These are phyloP conservation scores for Abramis brama DNA, from an alignment of 2,113 vertebrate genomes.

Conservation along the genomic window DNA sequence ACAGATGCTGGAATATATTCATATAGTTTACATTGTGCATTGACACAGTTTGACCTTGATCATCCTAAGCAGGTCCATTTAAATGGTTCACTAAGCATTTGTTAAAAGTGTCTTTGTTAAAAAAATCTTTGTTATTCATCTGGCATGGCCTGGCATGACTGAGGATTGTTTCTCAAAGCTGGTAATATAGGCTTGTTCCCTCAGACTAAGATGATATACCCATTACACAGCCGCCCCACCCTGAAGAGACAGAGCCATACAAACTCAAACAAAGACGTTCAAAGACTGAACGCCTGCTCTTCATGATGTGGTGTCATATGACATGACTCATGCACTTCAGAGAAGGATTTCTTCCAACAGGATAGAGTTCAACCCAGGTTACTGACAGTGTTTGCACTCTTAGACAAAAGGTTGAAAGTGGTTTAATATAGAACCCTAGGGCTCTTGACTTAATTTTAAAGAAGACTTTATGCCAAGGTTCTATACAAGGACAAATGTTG, in stretches of 20 bases:
- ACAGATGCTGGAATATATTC: background rate
- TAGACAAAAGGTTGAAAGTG: no score
- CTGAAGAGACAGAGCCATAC: conserved; percentile 31
- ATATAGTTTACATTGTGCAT: background rate
- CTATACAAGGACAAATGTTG: no score
- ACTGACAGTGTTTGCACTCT: background rate
- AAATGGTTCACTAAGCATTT: background rate
- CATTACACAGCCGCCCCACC: conserved; percentile 34
- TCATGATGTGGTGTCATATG: conserved; percentile 22
- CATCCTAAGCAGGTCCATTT: background rate
- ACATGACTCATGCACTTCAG: conserved; percentile 44
- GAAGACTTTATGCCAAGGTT: no score
- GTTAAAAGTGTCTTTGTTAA: background rate
- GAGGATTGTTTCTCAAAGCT: conserved; percentile 13
- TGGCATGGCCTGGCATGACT: conserved; percentile 5
- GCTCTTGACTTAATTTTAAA: no score
- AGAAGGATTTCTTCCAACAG: background rate
- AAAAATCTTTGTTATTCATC: background rate
- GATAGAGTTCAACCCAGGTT: background rate
- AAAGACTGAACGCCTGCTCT: conserved; percentile 4
- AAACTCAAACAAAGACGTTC: conserved; percentile 7
- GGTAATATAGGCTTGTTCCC: conserved; percentile 27
- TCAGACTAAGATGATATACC: conserved; percentile 23
- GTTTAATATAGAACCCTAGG: no score
- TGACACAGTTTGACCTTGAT: background rate